Percentiles rank a stretch among this genome's conserved stretches.
phyloP scores from a whole-genome alignment of 2,113 vertebrate species.

The Pseudonaja textilis region DNA sequence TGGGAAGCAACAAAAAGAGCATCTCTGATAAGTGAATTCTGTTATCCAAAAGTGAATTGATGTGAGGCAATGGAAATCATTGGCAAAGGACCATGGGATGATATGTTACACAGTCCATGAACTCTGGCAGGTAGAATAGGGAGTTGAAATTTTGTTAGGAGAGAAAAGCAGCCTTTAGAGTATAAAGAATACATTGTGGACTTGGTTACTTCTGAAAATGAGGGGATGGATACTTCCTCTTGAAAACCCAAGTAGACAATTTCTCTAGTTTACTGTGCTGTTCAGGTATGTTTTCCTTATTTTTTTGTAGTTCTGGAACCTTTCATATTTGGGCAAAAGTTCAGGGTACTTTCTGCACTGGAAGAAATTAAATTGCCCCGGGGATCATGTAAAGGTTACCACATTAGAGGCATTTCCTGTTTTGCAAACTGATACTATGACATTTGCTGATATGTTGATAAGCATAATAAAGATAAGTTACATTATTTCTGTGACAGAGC shows the following conservation, averaged over 20 bases:
- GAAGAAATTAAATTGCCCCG: background rate
- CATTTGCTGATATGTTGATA: background rate
- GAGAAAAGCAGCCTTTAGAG: background rate
- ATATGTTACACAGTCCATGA: background rate
- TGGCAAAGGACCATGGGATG: background rate
- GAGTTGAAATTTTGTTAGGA: background rate
- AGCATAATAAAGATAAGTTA: background rate
- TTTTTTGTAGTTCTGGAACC: background rate
- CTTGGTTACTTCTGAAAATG: background rate
- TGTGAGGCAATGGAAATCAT: background rate
- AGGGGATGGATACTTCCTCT: background rate
- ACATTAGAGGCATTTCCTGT: background rate
- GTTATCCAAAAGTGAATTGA: background rate
- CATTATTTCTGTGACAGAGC: background rate
- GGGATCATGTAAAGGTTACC: background rate
- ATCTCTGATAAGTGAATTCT: background rate
- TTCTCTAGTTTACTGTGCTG: background rate
- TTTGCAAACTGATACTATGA: background rate
- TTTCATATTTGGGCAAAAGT: constrained; percentile 3
- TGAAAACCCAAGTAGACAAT: background rate
- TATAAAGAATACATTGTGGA: background rate
- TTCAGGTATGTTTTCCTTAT: background rate
- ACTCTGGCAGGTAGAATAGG: background rate
- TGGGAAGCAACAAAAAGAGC: background rate
- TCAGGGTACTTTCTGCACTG: background rate